Evolutionary conservation across 2,797 vertebrate genomes (phyloP).

Genomic region (Myotis vivesi): DNA sequence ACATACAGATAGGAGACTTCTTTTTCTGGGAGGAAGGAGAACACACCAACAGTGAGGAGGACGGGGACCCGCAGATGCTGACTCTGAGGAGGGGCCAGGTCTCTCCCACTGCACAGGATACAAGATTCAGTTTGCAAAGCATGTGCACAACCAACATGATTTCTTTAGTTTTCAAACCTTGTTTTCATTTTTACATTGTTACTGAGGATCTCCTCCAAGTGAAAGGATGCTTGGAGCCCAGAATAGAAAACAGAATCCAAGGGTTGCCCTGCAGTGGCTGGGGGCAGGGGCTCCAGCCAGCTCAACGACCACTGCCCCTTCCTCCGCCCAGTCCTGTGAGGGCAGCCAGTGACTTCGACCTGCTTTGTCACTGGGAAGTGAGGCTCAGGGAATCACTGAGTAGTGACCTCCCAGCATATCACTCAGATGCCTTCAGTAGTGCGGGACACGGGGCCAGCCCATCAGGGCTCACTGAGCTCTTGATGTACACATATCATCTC

Average conservation of each 20-base stretch:
- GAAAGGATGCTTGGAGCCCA: neutral
- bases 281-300: neutral
- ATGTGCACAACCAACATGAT: rapidly evolving
- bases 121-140: neutral
- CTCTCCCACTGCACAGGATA: neutral
- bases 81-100: neutral
- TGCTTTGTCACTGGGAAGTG: neutral
- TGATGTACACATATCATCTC: neutral
- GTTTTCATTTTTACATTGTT: neutral
- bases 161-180: neutral
- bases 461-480: neutral
- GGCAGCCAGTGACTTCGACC: neutral
- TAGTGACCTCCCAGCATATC: neutral
- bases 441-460: rapidly evolving
- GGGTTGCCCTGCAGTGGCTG: neutral
- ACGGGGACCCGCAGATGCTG: neutral
- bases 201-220: neutral
- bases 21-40: constrained; percentile 85
- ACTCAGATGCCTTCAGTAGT: neutral
- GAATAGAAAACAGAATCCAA: neutral
- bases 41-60: neutral
- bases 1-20: constrained; percentile 93
- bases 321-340: neutral
- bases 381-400: neutral
- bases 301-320: rapidly evolving